Percentiles rank a stretch among this genome's conserved stretches.
Conservation (phyloP, 2,113 vertebrate genomes). For the Neoarius graeffei region DNA sequence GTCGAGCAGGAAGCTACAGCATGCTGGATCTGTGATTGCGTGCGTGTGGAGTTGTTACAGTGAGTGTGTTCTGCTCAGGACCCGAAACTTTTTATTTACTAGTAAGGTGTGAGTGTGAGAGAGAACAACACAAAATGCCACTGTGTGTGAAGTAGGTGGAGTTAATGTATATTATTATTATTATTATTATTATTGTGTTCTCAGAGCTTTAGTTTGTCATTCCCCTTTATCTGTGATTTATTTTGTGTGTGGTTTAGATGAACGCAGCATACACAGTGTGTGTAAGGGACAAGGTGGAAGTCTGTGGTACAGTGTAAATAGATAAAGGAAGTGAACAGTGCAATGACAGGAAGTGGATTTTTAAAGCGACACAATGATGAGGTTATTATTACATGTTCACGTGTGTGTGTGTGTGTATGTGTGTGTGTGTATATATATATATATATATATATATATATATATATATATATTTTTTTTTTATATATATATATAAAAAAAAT, state of each 20-base stretch:
- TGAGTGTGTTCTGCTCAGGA: conserved; percentile 3
- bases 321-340: conserved; percentile 42
- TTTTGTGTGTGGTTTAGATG: conserved; percentile 3
- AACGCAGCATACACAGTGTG: conserved; percentile 29
- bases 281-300: conserved; percentile 29
- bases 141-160: background rate
- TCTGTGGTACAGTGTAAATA: conserved; percentile 54
- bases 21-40: background rate
- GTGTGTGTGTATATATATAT: too few species aligned
- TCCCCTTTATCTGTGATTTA: background rate
- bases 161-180: background rate
- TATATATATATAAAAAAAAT: too few species aligned
- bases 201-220: conserved; percentile 10
- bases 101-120: background rate
- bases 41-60: background rate
- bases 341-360: conserved; percentile 53
- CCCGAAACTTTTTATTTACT: background rate
- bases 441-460: too few species aligned
- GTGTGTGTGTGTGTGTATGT: too few species aligned
- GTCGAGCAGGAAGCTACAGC: background rate
- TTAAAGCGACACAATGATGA: conserved; percentile 36
- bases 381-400: conserved; percentile 23
- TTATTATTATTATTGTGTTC: background rate
- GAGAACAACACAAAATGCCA: background rate
- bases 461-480: too few species aligned